Evolutionary conservation across 2,113 vertebrate species (phyloP).

Genomic region (Apodemus speciosus): DNA sequence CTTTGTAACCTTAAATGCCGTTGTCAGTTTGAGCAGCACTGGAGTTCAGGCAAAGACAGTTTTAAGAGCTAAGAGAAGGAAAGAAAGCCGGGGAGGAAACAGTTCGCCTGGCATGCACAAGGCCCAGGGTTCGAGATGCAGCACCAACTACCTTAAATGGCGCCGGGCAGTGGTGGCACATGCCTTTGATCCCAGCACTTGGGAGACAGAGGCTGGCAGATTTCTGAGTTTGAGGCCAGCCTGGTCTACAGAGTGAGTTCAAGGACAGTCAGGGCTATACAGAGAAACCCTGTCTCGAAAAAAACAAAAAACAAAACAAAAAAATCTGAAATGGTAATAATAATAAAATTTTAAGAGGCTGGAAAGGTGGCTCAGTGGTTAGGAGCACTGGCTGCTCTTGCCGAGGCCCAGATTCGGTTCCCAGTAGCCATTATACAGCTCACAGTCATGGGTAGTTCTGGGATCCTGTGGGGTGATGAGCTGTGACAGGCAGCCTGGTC

Average conservation of each 20-base stretch:
- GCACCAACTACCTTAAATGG: no score
- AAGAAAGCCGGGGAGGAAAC: background rate
- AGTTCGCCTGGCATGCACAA: background rate
- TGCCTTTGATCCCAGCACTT: no score
- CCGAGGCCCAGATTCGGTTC: background rate
- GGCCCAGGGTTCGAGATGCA: background rate
- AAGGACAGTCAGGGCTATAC: no score
- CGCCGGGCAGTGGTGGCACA: no score
- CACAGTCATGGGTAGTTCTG: background rate
- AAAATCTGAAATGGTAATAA: background rate
- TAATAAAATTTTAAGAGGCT: background rate
- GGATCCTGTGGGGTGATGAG: no score
- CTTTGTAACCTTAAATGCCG: background rate
- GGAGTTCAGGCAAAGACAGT: background rate
- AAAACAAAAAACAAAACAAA: no score
- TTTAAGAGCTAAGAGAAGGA: background rate
- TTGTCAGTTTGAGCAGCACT: background rate
- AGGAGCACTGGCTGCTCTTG: background rate
- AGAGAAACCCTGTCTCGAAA: no score
- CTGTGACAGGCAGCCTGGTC: no score
- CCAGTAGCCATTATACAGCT: background rate
- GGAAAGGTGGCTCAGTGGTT: background rate
- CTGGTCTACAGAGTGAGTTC: no score
- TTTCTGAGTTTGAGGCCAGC: no score
- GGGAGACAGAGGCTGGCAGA: no score